A percentile compares a stretch with the other conserved stretches of the same genome.
Evolutionary conservation across 2,797 vertebrate species (phyloP).

Genomic region (Novumbra hubbsi): DNA sequence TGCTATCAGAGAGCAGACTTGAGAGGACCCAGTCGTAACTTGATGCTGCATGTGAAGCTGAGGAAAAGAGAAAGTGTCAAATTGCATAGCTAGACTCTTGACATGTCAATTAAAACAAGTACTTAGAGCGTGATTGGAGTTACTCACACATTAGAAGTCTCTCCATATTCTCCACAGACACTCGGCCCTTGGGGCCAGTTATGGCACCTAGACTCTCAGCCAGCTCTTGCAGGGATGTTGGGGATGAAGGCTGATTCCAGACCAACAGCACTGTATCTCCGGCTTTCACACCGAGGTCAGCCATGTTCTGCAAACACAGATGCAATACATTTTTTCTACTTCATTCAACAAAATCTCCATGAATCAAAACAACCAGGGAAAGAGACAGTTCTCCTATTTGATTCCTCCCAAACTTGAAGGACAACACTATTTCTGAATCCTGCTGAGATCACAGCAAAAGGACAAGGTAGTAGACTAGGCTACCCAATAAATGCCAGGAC

Average conservation of each 20-base stretch:
- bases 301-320: constrained; percentile 66
- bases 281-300: constrained; percentile 70
- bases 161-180: constrained; percentile 84
- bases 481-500: background rate
- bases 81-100: background rate
- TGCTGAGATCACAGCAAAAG: background rate
- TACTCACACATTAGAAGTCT: constrained; percentile 79
- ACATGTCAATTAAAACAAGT: background rate
- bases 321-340: background rate
- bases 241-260: constrained; percentile 76
- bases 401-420: background rate
- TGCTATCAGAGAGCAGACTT: constrained; percentile 75
- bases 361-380: background rate
- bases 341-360: background rate
- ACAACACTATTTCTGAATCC: too few relatives aligned
- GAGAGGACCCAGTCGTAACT: constrained; percentile 84
- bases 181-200: constrained; percentile 70
- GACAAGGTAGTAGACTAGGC: background rate
- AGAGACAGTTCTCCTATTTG: background rate
- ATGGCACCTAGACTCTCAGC: constrained; percentile 65
- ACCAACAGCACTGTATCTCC: constrained; percentile 82
- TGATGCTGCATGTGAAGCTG: constrained; percentile 83
- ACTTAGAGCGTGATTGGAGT: background rate
- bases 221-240: constrained; percentile 68
- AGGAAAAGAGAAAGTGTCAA: background rate